A percentile compares a stretch with the other conserved stretches of the same genome.
phyloP scores from a whole-genome alignment of 2,113 vertebrate species.

The Oreochromis aureus region DNA sequence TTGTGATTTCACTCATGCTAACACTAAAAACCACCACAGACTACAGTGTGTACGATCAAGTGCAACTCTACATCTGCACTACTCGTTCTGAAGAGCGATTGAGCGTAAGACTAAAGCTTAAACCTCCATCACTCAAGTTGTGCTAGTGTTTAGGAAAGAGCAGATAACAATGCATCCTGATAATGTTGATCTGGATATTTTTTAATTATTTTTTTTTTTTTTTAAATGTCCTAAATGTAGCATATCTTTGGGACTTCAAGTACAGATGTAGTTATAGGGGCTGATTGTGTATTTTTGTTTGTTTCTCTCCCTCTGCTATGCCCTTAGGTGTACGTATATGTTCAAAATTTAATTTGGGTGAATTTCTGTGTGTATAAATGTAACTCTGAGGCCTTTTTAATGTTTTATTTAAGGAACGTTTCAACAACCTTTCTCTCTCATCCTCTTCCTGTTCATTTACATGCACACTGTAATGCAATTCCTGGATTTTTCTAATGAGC shows the following conservation, averaged over 20 bases:
- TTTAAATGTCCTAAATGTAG: constrained; percentile 27
- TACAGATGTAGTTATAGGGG: background rate
- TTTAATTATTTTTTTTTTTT: background rate
- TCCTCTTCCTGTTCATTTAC: background rate
- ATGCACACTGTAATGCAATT: background rate
- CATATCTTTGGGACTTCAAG: constrained; percentile 33
- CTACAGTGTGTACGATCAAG: background rate
- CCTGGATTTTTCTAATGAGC: background rate
- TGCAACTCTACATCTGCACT: background rate
- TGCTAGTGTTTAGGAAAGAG: background rate
- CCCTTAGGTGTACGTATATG: constrained; percentile 18
- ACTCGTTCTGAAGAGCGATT: background rate
- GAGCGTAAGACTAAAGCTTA: background rate
- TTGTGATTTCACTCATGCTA: background rate
- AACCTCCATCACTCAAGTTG: background rate
- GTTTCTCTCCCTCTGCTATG: constrained; percentile 17
- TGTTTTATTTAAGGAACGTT: constrained; percentile 48
- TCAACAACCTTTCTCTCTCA: background rate
- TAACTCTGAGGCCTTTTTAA: constrained; percentile 63
- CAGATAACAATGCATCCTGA: background rate
- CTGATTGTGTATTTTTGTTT: background rate
- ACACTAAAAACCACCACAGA: background rate
- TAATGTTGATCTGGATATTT: background rate
- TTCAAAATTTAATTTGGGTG: constrained; percentile 15
- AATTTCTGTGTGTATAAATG: constrained; percentile 52